A percentile compares a stretch with the other conserved stretches of the same genome.
Evolutionary conservation across 2,888 invertebrate species (phyloP).

Genomic region (Latrodectus hesperus): DNA sequence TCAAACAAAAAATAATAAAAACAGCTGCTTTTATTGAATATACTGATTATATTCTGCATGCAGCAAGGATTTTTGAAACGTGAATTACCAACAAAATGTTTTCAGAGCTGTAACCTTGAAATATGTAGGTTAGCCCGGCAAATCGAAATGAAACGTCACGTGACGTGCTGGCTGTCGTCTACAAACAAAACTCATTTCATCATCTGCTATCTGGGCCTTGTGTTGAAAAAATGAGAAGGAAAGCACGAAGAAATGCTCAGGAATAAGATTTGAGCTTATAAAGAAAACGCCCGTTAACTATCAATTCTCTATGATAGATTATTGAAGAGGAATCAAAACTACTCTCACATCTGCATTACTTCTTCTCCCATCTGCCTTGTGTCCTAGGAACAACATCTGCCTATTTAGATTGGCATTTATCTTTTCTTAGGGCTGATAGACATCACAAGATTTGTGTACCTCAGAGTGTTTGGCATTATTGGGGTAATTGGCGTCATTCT

Average conservation of each 20-base stretch:
- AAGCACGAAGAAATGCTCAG: slow-evolving; percentile 24
- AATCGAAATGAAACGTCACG: slow-evolving; percentile 5
- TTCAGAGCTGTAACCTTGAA: neutral
- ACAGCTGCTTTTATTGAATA: too few species aligned
- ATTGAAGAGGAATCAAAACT: slow-evolving; percentile 37
- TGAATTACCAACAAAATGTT: neutral
- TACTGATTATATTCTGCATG: neutral
- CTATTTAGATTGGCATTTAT: slow-evolving; percentile 61
- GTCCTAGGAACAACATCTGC: slow-evolving; percentile 38
- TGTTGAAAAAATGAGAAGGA: neutral
- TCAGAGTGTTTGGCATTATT: slow-evolving; percentile 30
- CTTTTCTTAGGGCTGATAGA: slow-evolving; percentile 26
- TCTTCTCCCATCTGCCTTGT: slow-evolving; percentile 30
- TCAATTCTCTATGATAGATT: slow-evolving; percentile 63
- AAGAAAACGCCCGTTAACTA: slow-evolving; percentile 62
- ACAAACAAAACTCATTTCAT: slow-evolving; percentile 13
- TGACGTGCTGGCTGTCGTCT: slow-evolving; percentile 13
- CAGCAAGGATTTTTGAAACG: neutral
- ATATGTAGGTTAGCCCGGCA: neutral
- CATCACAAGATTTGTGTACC: slow-evolving; percentile 26
- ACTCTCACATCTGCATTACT: slow-evolving; percentile 45
- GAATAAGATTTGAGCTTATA: slow-evolving; percentile 35
- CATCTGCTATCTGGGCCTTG: slow-evolving; percentile 17
- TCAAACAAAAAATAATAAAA: too few species aligned
- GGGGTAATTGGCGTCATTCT: slow-evolving; percentile 58